phyloP scores from a whole-genome alignment of 1,140 invertebrate genomes.

The Ostrea denselamellosa region DNA sequence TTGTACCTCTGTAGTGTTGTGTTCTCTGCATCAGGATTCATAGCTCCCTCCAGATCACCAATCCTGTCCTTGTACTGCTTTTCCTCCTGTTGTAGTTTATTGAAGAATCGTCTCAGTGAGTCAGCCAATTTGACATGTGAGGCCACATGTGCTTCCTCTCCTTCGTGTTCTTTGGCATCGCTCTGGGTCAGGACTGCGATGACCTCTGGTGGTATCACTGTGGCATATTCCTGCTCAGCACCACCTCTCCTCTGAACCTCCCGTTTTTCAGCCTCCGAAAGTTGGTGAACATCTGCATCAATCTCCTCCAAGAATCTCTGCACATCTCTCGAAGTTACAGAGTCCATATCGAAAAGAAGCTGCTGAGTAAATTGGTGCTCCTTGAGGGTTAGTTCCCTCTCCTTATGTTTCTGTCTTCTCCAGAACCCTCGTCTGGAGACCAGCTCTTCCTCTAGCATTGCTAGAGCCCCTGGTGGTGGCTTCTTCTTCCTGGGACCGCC shows the following conservation, averaged over 20 bases:
- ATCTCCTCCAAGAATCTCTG: constrained; percentile 67
- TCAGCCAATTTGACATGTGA: constrained; percentile 72
- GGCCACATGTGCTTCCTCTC: constrained; percentile 66
- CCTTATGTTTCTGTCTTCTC: constrained; percentile 71
- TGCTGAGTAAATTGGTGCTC: constrained; percentile 70
- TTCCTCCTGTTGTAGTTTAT: constrained; percentile 73
- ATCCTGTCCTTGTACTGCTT: constrained; percentile 73
- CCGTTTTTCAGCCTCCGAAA: constrained; percentile 68
- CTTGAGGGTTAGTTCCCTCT: constrained; percentile 68
- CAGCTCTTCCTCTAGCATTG: constrained; percentile 76
- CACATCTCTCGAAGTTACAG: constrained; percentile 63
- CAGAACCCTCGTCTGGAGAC: constrained; percentile 72
- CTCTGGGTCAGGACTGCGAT: constrained; percentile 70
- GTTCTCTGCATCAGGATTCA: constrained; percentile 74
- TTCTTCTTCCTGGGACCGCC: constrained; percentile 71
- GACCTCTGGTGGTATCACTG: constrained; percentile 73
- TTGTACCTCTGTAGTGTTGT: constrained; percentile 69
- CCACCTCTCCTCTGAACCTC: constrained; percentile 73
- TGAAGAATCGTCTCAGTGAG: constrained; percentile 69
- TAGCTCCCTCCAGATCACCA: constrained; percentile 70
- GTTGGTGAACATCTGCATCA: constrained; percentile 62
- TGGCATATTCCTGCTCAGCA: constrained; percentile 69
- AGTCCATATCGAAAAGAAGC: constrained; percentile 64
- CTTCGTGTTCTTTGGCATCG: constrained; percentile 70
- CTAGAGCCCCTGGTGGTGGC: constrained; percentile 73